A percentile compares a stretch with the other conserved stretches of the same genome.
Evolutionary conservation across 2,888 invertebrate genomes (phyloP).

Genomic region (Alloplasta piceator): DNA sequence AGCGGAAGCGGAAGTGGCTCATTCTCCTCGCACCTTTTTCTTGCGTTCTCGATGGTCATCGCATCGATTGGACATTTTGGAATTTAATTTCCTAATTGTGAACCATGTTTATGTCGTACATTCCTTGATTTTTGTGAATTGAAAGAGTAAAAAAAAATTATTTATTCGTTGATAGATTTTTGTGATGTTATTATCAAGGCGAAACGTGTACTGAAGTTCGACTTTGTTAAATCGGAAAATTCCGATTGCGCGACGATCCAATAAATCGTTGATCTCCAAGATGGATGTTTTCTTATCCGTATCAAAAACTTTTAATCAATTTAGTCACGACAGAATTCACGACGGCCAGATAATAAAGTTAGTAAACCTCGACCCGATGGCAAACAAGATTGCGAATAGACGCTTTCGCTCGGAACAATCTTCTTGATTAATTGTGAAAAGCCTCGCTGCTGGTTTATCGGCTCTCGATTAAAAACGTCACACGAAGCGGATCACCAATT

Average conservation of each 20-base stretch:
- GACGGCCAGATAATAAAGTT: neutral
- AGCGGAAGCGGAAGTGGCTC: neutral
- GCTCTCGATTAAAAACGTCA: neutral
- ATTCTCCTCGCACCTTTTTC: neutral
- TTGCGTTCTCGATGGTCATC: slow-evolving; percentile 2
- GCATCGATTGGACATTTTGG: slow-evolving; percentile 15
- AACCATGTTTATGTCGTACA: neutral
- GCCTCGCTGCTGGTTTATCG: neutral
- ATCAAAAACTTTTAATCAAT: neutral
- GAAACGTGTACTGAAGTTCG: neutral
- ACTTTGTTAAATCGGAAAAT: neutral
- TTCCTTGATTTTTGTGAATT: neutral
- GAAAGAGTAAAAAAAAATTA: slow-evolving; percentile 12
- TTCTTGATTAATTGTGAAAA: slow-evolving; percentile 3
- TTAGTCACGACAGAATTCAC: neutral
- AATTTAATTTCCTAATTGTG: neutral
- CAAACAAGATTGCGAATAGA: slow-evolving; percentile 13
- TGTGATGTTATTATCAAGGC: slow-evolving; percentile 17
- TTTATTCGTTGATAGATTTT: slow-evolving; percentile 36
- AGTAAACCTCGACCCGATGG: neutral
- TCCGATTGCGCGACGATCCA: slow-evolving; percentile 11
- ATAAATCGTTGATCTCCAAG: slow-evolving; percentile 10
- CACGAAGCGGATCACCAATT: neutral
- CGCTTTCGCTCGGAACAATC: neutral
- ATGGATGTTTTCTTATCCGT: neutral